Base-by-base conservation (phyloP, 2,113 vertebrate species). In the Corydoras sp. region DNA sequence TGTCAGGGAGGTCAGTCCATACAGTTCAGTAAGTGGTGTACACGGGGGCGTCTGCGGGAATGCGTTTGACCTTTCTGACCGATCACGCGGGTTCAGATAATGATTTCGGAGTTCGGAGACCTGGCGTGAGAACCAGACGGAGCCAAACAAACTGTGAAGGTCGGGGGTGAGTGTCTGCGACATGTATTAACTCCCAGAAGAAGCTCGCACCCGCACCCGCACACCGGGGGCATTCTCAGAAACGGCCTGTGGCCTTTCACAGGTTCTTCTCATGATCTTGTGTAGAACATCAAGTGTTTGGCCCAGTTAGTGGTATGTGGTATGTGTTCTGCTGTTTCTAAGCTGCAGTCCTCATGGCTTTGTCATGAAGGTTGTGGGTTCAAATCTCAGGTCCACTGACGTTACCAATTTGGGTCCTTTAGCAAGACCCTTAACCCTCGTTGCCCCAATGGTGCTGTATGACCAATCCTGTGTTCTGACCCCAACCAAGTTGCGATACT, bases 61-160 rank as follows among this genome's bases (percentile, higher is more conserved):
- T 82, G 69, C 54, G 65, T 65, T 63, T 84, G 87, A 89, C 87
- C 86, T 86, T 87, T 69, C 84, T 73, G 81, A 54, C 79, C 77
- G 77, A 69, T 50, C 48, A 59, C 73, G 79, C 58, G 29, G 76
- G 80, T 76, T 77, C 76, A 77, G 81, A 83, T 88, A 82, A 88
- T 83, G 76, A 83, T 82, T 80, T 65, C 73, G 78, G 64, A 61
- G 78, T 79, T 65, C 67, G 49, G 76, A 73, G 76, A 77, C 80
- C 68, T 51, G 62, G 76, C 10, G 83, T 81, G 79, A 74, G 81
- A 83, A 88, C 81, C 75, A 84, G 80, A 80, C 75, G 82, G 79
- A 71, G 82, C 61, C 65, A 80, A 60, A 68, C 68, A 82, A 84
- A 77, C 81, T 79, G 83, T 86, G 86, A 87, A 87, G 85, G 83